These are phyloP conservation scores for Forbesichthys agassizii DNA, from an alignment of 2,113 vertebrate genomes.

Conservation along the genomic window DNA sequence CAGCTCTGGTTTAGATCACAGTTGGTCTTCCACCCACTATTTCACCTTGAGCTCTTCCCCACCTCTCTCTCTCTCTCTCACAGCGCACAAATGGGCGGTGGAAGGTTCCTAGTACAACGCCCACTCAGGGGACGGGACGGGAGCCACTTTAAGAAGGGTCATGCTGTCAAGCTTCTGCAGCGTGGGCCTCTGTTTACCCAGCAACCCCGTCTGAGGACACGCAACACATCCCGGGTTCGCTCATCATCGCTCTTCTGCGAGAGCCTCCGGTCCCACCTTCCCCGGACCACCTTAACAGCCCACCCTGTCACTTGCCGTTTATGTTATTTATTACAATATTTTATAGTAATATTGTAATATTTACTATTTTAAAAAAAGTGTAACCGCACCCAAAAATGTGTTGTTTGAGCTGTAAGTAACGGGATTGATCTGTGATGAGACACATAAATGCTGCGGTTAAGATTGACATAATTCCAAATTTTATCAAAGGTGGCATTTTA, in stretches of 20 bases:
- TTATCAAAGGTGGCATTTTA: no score
- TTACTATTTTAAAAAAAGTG: no score
- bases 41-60: background rate
- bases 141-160: constrained; percentile 42
- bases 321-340: no score
- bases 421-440: no score
- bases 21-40: background rate
- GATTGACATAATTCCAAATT: no score
- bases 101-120: constrained; percentile 63
- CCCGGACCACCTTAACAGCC: constrained; percentile 29
- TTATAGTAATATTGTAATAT: no score
- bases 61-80: constrained; percentile 2
- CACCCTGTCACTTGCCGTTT: no score
- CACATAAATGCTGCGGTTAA: no score
- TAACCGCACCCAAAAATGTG: no score
- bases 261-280: background rate
- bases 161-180: constrained; percentile 43
- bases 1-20: constrained; percentile 4
- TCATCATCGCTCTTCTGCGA: constrained; percentile 12
- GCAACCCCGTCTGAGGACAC: constrained; percentile 53
- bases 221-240: constrained; percentile 32
- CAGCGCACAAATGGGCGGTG: constrained; percentile 27
- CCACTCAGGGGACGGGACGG: constrained; percentile 27
- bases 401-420: no score
- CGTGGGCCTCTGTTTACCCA: constrained; percentile 71